Evolutionary conservation across 1,140 invertebrate species (phyloP).

Genomic region (Monomorium pharaonis): DNA sequence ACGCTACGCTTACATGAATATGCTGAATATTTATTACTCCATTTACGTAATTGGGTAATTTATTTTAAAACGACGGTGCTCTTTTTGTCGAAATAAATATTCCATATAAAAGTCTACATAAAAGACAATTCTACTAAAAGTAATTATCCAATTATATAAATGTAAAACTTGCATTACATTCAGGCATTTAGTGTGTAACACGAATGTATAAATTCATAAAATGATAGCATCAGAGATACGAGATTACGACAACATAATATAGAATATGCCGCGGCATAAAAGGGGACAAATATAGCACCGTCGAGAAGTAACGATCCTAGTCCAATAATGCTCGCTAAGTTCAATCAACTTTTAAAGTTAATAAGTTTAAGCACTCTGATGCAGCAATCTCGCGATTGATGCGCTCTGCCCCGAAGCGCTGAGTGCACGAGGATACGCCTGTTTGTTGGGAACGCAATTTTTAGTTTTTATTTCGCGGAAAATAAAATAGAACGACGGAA

Average conservation of each 20-base stretch:
- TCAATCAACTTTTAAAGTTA: constrained; percentile 37
- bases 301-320: not conserved
- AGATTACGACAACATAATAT: not conserved
- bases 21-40: not conserved
- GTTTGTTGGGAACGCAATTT: constrained; percentile 32
- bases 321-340: not conserved
- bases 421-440: not conserved
- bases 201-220: not conserved
- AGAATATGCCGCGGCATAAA: not conserved
- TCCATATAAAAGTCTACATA: not conserved
- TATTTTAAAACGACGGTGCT: not conserved
- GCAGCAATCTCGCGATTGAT: constrained; percentile 14
- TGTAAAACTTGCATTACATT: not conserved
- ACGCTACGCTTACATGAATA: not conserved
- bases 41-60: constrained; percentile 35
- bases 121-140: not conserved
- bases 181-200: not conserved
- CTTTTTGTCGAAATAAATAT: not conserved
- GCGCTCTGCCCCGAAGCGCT: not conserved
- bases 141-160: not conserved
- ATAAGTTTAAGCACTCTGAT: not conserved
- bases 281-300: not conserved
- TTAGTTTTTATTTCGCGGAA: not conserved
- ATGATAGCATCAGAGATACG: not conserved
- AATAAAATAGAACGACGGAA: constrained; percentile 4